Evolutionary conservation across 2,113 vertebrate species (phyloP), one percentile per base, ranked within the genome.

Genomic region (Bambusicola thoracicus): DNA sequence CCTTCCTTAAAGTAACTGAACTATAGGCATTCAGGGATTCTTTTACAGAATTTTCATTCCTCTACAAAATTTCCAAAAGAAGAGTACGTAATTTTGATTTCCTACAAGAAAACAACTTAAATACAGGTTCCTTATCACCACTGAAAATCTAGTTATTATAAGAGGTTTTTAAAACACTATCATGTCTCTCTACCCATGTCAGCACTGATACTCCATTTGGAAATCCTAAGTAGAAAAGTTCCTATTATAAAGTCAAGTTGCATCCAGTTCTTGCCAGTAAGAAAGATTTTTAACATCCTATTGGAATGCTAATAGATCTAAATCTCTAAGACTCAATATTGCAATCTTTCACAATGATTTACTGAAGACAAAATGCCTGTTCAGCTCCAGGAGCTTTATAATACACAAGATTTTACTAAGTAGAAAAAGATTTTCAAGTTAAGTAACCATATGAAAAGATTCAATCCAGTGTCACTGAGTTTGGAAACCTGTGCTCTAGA

Each of bases 161-260:
- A 97, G 91, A 96, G 51, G 3, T 51, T 9, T 83, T 89, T 69
- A 48, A 79, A 87, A 87, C 68, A 81, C 72, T 88, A 4, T 48
- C 44, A 62, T 61, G 43, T 46, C 51, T 93, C 58, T 56, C 19
- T 73, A 13, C 46, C 44, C 44, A 90, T 8, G 58, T 84, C 55
- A 70, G 4, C 24, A 83, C 22, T 84, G 44, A 87, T 63, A 69
- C 12, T 74, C 27, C 24, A 62, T 87, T 92, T 93, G 72, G n/a
- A 95, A 94, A 92, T 81, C 46, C n/a, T 92, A 87, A 96, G 95
- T 51, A 92, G 51, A 95, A 96, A 96, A 95, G 92, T 92, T 97
- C 93, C 36, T 95, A 90, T 92, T 94, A 87, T 95, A 93, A 98
- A 93, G 96, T 98, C 96, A 97, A 91, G 93, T 97, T 96, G 93